Conservation (phyloP, 2,888 invertebrate species). For the Drosophila rubida region DNA sequence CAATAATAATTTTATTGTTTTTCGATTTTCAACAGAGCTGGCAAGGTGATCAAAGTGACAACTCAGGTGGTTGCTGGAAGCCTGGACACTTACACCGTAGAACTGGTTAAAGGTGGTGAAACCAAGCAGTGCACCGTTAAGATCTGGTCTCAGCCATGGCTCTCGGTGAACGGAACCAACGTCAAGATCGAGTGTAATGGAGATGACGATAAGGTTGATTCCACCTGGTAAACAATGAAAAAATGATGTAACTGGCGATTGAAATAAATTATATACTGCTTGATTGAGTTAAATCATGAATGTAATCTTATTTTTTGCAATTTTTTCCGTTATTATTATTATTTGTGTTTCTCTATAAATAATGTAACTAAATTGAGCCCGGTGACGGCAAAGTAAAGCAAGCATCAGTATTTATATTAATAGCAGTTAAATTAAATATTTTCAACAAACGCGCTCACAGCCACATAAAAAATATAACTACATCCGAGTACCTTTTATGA, state of each 20-base stretch:
- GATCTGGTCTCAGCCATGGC: conserved; percentile 68
- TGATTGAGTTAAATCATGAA: neutral
- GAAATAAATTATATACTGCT: neutral
- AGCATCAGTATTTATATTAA: too few relatives aligned
- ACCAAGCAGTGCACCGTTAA: conserved; percentile 34
- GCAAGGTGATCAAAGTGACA: conserved; percentile 59
- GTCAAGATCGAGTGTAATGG: conserved; percentile 57
- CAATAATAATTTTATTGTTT: neutral
- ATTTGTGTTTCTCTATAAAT: too few relatives aligned
- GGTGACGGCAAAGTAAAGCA: too few relatives aligned
- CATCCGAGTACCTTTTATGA: too few relatives aligned
- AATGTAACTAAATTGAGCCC: too few relatives aligned
- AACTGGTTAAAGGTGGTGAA: conserved; percentile 31
- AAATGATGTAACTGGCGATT: neutral
- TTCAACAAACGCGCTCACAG: too few relatives aligned
- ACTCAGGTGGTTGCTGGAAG: conserved; percentile 66
- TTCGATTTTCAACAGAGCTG: conserved; percentile 39
- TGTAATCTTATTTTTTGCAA: neutral
- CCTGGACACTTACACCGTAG: conserved; percentile 51
- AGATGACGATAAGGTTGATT: conserved; percentile 23
- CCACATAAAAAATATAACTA: too few relatives aligned
- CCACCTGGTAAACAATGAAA: neutral
- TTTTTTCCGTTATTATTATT: neutral
- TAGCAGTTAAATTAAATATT: too few relatives aligned
- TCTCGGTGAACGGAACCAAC: conserved; percentile 53